Percentiles rank a stretch among this genome's conserved stretches.
Conservation (phyloP, 2,113 vertebrate genomes). For the Neoarius graeffei region DNA sequence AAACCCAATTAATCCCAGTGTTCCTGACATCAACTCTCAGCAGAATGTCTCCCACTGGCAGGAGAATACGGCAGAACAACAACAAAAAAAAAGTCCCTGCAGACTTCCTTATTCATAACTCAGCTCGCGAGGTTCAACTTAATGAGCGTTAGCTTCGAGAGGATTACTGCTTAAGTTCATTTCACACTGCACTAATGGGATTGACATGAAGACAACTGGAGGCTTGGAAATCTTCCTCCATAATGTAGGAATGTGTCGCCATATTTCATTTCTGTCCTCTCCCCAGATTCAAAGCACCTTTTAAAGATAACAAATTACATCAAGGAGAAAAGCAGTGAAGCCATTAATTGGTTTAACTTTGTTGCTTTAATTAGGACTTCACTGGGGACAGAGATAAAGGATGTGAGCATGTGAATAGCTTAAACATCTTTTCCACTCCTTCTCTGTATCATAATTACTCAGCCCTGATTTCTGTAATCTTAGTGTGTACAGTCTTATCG, state of each 20-base stretch:
- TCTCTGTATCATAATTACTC: conserved; percentile 9
- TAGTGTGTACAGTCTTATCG: background rate
- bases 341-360: conserved; percentile 57
- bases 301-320: conserved; percentile 49
- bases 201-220: conserved; percentile 18
- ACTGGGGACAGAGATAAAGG: conserved; percentile 41
- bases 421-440: conserved; percentile 21
- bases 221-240: conserved; percentile 1
- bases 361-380: conserved; percentile 51
- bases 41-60: background rate
- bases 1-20: conserved; percentile 14
- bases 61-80: background rate
- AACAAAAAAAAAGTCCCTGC: background rate
- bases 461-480: background rate
- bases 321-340: conserved; percentile 42
- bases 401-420: conserved; percentile 5
- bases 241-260: background rate
- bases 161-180: conserved; percentile 34
- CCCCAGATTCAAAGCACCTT: conserved; percentile 47
- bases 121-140: background rate
- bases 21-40: conserved; percentile 7
- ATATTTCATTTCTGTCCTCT: conserved; percentile 26
- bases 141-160: conserved; percentile 11
- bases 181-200: conserved; percentile 34
- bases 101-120: conserved; percentile 11